Evolutionary conservation across 1,140 invertebrate genomes (phyloP), one percentile per base, ranked within the genome.

Genomic region (Agraylea sexmaculata): DNA sequence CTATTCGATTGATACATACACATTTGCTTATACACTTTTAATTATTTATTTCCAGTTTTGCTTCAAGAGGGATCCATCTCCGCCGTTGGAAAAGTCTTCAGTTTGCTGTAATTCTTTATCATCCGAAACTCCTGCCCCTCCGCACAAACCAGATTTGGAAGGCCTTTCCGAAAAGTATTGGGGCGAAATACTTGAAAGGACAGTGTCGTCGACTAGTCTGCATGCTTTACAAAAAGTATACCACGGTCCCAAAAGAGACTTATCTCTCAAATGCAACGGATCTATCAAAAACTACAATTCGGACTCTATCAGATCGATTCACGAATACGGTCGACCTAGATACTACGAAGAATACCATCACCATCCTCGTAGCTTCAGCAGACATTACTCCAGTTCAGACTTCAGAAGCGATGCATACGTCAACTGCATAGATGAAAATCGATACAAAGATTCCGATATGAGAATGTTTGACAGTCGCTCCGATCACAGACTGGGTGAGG

Each of bases 91-190:
- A 45, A 68, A 65, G 43, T 53, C 58, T 25, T 57, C 58, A 20
- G 65, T 64, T 1, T 68, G 65, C 42, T 68, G 65, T 47, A 59
- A 60, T 18, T 68, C 65, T 1, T 53, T 63, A 7, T 68, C 65
- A 16, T 64, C 66, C 33, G 62, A 60, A n/a, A 40, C 44, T n/a
- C 47, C 47, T 23, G 49, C 63, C 33, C 61, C 66, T 42, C 45
- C 44, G 7, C 62, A 61, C 11, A 68, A 70, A 32, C 71, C 71
- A 25, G 76, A 78, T 51, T 68, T 78, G 36, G 77, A 80, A 52
- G 75, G 76, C 2, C 62, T 79, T 1, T 76, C 77, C n/a, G 78
- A 81, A 54, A 80, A 80, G 57, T 79, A 80, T 53, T 81, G 78
- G 78, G 78, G 78, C 18, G 77, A 80, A 63, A 80, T 81, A 46